Percentiles rank a stretch among this genome's conserved stretches.
Evolutionary conservation across 2,888 invertebrate species (phyloP).

Genomic region (Crematogaster levior): DNA sequence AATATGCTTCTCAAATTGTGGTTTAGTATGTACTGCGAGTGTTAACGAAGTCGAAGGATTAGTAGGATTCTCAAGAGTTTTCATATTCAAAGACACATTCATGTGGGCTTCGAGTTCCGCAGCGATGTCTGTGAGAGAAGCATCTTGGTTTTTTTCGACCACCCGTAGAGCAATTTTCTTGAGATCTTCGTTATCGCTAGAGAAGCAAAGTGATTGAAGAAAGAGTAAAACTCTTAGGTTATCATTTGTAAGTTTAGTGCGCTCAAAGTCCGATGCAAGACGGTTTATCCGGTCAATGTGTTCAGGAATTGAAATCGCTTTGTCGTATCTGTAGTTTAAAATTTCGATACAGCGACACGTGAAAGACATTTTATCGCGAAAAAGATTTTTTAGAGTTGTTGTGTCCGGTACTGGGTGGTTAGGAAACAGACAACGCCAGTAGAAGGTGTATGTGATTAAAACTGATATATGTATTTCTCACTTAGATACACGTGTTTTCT

Average conservation of each 20-base stretch:
- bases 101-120: constrained; percentile 14
- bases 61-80: neutral
- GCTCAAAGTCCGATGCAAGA: neutral
- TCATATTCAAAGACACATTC: neutral
- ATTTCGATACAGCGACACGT: too few species aligned
- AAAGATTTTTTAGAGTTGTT: neutral
- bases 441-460: too few species aligned
- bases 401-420: too few species aligned
- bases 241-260: neutral
- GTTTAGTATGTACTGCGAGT: too few species aligned
- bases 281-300: neutral
- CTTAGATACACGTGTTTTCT: too few species aligned
- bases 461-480: too few species aligned
- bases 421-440: too few species aligned
- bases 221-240: neutral
- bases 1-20: too few species aligned
- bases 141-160: constrained; percentile 1
- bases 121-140: neutral
- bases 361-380: neutral
- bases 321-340: neutral
- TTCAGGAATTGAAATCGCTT: neutral
- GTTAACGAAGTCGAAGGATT: too few species aligned
- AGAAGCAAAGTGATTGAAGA: neutral
- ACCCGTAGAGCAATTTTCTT: neutral
- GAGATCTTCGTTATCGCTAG: neutral